Base-by-base conservation (phyloP, 2,888 invertebrate species). In the Alitta virens region DNA sequence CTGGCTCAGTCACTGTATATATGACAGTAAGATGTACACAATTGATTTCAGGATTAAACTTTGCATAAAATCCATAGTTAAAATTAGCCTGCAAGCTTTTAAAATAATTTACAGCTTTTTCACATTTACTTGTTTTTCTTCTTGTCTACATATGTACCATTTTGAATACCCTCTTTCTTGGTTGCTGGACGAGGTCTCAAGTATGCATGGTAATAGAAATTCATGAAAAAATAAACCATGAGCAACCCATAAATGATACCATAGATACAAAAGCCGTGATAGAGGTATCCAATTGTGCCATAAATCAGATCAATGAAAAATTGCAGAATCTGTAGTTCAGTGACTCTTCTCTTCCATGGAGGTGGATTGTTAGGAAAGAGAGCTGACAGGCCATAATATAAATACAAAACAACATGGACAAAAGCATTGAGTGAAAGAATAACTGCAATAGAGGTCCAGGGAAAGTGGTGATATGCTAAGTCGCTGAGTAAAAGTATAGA, bases 401-500 rank as follows among this genome's bases (percentile, higher is more conserved):
- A 61, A 64, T 80, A 79, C 38, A 80, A 68, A 2, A 75, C 63
- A 12, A 80, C 71, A 65, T 80, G 80, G 3, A 79, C 76, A 21
- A 76, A 66, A 12, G 78, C 77, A 65, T 81, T 81, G 24, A 78
- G 65, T 16, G 65, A 70, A 14, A 80, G 65, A 57, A 75, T 73
- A 2, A 73, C 50, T 9, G 77, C 74, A 33, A 81, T 72, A 38
- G 74, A 74, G 3, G 76, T 74, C 74, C 77, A 81, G n/a, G 77
- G 73, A 51, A 74, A 74, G 27, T 63, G 56, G 25, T 68, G 66
- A 61, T 72, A 72, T 1, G 71, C 70, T 27, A 74, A 67, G 62
- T 80, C 76, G 25, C 76, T 74, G 2, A 81, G 73, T 12, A 81
- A 67, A 38, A 81, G 59, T 77, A 81, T 79, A 55, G 75, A 74